A percentile compares a stretch with the other conserved stretches of the same genome.
phyloP scores from a whole-genome alignment of 92 coral and sea anemone genomes.

The Anthopleura xanthogrammica region DNA sequence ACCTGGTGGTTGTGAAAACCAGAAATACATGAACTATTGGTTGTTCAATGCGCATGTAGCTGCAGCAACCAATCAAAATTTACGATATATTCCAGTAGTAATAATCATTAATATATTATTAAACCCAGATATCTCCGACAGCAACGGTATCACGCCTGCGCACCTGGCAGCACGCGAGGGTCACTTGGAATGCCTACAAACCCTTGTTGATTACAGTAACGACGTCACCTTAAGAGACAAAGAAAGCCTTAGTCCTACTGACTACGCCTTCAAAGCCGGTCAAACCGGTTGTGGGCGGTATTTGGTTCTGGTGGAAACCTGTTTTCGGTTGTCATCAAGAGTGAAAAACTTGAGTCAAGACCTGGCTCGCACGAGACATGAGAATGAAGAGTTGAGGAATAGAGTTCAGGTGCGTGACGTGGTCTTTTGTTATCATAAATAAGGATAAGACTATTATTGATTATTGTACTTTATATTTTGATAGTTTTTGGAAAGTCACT shows the following conservation, averaged over 20 bases:
- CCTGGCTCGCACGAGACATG: constrained; percentile 63
- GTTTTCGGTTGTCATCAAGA: constrained; percentile 74
- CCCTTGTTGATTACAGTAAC: constrained; percentile 79
- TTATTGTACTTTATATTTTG: neutral
- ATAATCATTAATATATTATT: neutral
- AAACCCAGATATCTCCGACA: constrained; percentile 57
- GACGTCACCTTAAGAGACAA: constrained; percentile 82
- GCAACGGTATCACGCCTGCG: constrained; percentile 76
- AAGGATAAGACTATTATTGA: too few relatives aligned
- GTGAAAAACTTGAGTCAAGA: constrained; percentile 65
- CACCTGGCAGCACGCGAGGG: constrained; percentile 95
- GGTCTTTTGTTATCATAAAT: neutral
- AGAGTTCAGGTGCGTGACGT: constrained; percentile 60
- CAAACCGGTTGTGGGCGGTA: constrained; percentile 89
- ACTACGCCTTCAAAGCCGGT: constrained; percentile 80
- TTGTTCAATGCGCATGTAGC: too few relatives aligned
- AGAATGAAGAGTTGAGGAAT: constrained; percentile 72
- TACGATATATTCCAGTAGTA: neutral
- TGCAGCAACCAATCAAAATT: neutral
- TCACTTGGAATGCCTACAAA: constrained; percentile 80
- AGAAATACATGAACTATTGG: too few relatives aligned
- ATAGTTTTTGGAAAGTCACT: constrained; percentile 67
- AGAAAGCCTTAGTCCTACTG: constrained; percentile 81
- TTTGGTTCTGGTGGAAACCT: constrained; percentile 89
- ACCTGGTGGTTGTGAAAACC: too few relatives aligned